A percentile compares a stretch with the other conserved stretches of the same genome.
These are phyloP conservation scores for Sebastes iracundus DNA, from an alignment of 2,797 vertebrate genomes.

Conservation along the genomic window DNA sequence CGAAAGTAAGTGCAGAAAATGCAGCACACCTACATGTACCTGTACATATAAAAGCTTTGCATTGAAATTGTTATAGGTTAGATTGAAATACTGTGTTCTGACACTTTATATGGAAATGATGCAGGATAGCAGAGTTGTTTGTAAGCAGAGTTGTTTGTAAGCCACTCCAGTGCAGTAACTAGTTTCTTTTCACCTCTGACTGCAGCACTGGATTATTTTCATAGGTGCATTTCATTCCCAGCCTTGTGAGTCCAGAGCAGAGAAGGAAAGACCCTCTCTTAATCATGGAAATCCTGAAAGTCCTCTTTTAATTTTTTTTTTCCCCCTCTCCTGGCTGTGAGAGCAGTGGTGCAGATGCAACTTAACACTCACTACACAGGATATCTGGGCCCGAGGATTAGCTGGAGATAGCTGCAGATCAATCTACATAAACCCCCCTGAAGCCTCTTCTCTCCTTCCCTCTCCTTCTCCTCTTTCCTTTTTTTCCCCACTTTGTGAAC, in stretches of 20 bases:
- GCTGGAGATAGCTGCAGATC: constrained; percentile 74
- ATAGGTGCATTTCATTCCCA: background rate
- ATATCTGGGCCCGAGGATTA: constrained; percentile 75
- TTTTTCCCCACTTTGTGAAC: constrained; percentile 31
- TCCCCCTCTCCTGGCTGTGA: constrained; percentile 37
- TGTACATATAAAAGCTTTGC: background rate
- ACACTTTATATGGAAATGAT: constrained; percentile 10
- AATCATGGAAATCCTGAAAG: constrained; percentile 62
- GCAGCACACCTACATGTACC: background rate
- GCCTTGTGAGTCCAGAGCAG: constrained; percentile 9
- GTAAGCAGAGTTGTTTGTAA: background rate
- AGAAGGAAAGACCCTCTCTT: constrained; percentile 2
- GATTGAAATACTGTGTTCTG: background rate
- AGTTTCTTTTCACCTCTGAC: constrained; percentile 10
- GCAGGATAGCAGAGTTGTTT: background rate
- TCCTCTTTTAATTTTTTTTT: constrained; percentile 49
- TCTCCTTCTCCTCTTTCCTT: constrained; percentile 37
- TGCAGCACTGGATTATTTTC: constrained; percentile 10
- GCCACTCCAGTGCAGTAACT: background rate
- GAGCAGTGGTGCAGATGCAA: constrained; percentile 62
- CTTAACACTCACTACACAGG: constrained; percentile 67
- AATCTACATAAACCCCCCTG: constrained; percentile 77
- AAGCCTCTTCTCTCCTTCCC: constrained; percentile 55
- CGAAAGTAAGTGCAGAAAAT: background rate
- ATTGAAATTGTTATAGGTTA: background rate